phyloP scores from a whole-genome alignment of 2,888 invertebrate species.

The Monochamus alternatus region DNA sequence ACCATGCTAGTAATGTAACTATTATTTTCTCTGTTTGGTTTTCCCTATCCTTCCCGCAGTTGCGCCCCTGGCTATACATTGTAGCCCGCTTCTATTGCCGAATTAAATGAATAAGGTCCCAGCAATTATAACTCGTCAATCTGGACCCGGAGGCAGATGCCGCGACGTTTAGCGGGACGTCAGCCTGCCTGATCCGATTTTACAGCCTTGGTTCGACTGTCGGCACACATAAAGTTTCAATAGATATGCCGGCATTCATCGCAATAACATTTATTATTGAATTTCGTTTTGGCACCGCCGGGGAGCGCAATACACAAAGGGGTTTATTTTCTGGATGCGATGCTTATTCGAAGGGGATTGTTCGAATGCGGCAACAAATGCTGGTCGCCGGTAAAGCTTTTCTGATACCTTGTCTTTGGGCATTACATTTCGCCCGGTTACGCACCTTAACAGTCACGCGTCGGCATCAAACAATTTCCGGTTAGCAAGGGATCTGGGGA shows the following conservation, averaged over 20 bases:
- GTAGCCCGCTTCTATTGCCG: not conserved
- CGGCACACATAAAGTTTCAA: constrained; percentile 28
- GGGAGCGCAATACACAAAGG: constrained; percentile 1
- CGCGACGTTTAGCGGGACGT: constrained; percentile 21
- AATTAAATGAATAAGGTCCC: constrained; percentile 27
- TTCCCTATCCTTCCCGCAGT: too few relatives aligned
- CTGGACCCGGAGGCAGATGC: constrained; percentile 15
- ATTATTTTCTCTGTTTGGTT: too few relatives aligned
- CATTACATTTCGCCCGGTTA: not conserved
- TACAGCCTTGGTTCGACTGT: constrained; percentile 16
- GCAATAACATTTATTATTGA: constrained; percentile 19
- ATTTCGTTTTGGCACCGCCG: constrained; percentile 7
- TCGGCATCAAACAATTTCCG: too few relatives aligned
- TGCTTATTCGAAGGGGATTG: not conserved
- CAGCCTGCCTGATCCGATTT: constrained; percentile 20
- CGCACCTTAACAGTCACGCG: too few relatives aligned
- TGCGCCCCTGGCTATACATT: too few relatives aligned
- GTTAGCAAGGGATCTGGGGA: too few relatives aligned
- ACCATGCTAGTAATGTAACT: too few relatives aligned
- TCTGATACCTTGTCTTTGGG: not conserved
- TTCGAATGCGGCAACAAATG: not conserved
- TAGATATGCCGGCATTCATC: constrained; percentile 18
- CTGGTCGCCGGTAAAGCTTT: not conserved
- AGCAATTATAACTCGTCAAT: constrained; percentile 14
- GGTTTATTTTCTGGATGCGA: not conserved